Evolutionary conservation across 2,888 invertebrate genomes (phyloP).

Genomic region (Drosophila mimica): DNA sequence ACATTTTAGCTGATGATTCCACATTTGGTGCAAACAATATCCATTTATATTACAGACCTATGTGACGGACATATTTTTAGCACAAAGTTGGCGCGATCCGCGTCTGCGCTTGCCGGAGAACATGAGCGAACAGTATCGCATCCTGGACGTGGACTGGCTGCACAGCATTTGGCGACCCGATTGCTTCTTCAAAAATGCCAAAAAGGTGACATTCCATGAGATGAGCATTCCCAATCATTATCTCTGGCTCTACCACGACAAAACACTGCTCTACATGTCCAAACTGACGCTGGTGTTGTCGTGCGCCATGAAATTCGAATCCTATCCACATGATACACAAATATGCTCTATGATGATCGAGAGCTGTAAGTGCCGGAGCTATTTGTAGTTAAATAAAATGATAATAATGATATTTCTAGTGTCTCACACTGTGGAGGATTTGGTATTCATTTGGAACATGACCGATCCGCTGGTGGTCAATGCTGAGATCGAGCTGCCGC

Average conservation of each 20-base stretch:
- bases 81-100: constrained; percentile 96
- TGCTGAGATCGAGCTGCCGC: constrained; percentile 95
- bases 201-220: constrained; percentile 96
- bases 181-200: constrained; percentile 97
- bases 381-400: background rate
- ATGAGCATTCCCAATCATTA: constrained; percentile 98
- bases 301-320: constrained; percentile 97
- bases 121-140: constrained; percentile 96
- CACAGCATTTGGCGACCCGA: constrained; percentile 96
- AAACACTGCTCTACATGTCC: constrained; percentile 96
- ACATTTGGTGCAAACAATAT: background rate
- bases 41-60: constrained; percentile 89
- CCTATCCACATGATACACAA: constrained; percentile 97
- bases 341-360: constrained; percentile 97
- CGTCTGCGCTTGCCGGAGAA: constrained; percentile 95
- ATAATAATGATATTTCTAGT: constrained; percentile 86
- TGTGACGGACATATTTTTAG: constrained; percentile 96
- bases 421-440: constrained; percentile 96
- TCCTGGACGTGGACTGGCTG: constrained; percentile 95
- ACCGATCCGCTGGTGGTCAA: constrained; percentile 95
- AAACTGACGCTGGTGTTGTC: constrained; percentile 96
- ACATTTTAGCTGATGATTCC: background rate
- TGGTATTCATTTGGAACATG: constrained; percentile 97
- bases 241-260: constrained; percentile 95
- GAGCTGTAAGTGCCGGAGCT: constrained; percentile 90